phyloP scores from a whole-genome alignment of 2,113 vertebrate genomes.

The Sminthopsis crassicaudata region DNA sequence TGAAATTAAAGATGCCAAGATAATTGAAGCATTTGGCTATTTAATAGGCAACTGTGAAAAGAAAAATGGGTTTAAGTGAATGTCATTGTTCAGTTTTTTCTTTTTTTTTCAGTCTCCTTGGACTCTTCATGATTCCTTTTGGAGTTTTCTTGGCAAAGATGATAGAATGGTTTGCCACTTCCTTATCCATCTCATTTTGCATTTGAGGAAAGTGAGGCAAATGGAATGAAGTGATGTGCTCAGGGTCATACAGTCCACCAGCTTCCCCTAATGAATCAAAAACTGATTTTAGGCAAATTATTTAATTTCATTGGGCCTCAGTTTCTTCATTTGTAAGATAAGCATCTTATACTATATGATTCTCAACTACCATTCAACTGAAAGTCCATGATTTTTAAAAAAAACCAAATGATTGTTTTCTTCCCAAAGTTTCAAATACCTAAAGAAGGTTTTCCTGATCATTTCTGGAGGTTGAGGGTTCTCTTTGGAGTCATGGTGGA shows the following conservation, averaged over 20 bases:
- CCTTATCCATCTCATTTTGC: neutral
- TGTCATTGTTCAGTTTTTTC: too few relatives aligned
- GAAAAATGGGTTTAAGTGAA: neutral
- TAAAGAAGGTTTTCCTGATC: neutral
- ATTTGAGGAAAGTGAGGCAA: neutral
- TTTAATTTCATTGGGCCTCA: neutral
- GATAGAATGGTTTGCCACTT: neutral
- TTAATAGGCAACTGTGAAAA: neutral
- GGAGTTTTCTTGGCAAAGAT: neutral
- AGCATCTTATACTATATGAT: neutral
- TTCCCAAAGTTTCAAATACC: neutral
- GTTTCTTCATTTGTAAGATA: neutral
- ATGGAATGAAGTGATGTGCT: neutral
- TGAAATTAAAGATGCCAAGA: neutral
- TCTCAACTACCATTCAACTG: neutral
- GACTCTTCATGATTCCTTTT: neutral
- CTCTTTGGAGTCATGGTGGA: neutral
- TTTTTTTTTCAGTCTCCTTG: neutral
- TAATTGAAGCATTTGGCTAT: neutral
- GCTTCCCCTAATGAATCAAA: neutral
- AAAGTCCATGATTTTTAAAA: neutral
- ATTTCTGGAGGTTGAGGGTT: neutral
- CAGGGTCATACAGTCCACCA: neutral
- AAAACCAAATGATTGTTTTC: neutral
- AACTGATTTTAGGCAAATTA: neutral